Evolutionary conservation across 1,140 invertebrate genomes (phyloP).

Genomic region (Drosophila littoralis): DNA sequence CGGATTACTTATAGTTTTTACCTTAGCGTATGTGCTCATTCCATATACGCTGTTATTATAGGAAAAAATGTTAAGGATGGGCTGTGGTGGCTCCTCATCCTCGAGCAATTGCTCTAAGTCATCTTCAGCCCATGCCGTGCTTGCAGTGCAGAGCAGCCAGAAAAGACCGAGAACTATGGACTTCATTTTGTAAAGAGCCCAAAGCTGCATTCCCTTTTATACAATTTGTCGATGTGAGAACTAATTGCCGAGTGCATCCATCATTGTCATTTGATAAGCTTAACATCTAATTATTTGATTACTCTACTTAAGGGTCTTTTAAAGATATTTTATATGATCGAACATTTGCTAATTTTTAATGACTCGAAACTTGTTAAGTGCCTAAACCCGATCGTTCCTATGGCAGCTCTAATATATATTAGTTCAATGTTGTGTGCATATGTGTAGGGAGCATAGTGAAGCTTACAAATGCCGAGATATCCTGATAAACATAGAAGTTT

Average conservation of each 20-base stretch:
- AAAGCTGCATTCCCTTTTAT: conserved; percentile 11
- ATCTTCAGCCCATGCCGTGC: conserved; percentile 11
- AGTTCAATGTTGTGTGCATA: too few species aligned
- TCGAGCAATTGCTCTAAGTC: background rate
- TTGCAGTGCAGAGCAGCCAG: conserved; percentile 8
- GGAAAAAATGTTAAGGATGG: background rate
- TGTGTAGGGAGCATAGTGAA: too few species aligned
- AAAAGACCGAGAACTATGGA: conserved; percentile 5
- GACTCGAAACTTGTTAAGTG: too few species aligned
- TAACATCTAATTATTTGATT: background rate
- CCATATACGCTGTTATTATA: background rate
- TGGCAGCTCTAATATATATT: too few species aligned
- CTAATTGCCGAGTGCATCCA: conserved; percentile 24
- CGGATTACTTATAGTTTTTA: background rate
- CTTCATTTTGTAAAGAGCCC: conserved; percentile 22
- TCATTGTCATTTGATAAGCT: conserved; percentile 31
- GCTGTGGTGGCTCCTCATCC: background rate
- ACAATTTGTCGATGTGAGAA: background rate
- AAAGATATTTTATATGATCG: too few species aligned
- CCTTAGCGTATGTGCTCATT: background rate
- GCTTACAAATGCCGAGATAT: too few species aligned
- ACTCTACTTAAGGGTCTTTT: too few species aligned
- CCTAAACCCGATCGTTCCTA: too few species aligned
- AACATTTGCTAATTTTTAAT: too few species aligned
- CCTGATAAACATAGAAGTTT: too few species aligned